These are phyloP conservation scores for Rhineura floridana DNA, from an alignment of 2,113 vertebrate species.

Conservation along the genomic window DNA sequence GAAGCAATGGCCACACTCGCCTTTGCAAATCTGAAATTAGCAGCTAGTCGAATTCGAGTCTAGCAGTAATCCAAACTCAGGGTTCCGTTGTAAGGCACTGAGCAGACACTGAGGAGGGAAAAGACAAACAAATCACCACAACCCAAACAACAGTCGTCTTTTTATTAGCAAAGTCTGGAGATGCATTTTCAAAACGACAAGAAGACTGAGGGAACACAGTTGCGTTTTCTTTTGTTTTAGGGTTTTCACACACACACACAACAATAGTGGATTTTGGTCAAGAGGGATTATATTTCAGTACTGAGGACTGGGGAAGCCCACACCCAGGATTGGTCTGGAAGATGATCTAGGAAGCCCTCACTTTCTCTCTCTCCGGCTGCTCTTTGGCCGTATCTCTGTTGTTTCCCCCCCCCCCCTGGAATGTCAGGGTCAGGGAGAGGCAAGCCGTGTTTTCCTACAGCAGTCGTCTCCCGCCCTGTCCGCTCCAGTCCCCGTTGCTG, in stretches of 20 bases:
- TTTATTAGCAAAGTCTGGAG: not conserved
- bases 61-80: not conserved
- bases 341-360: not conserved
- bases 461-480: not conserved
- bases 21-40: not conserved
- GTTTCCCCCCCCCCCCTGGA: not conserved
- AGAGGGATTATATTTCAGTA: not conserved
- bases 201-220: not conserved
- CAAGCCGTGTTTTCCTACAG: not conserved
- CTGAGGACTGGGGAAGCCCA: not conserved
- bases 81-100: not conserved
- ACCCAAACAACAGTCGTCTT: not conserved
- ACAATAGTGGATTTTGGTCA: not conserved
- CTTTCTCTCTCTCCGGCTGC: not conserved
- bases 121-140: not conserved
- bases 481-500: not conserved
- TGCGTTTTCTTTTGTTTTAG: not conserved
- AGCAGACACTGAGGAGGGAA: not conserved
- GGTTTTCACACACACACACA: not conserved
- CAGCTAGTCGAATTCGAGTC: not conserved
- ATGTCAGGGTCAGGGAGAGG: conserved; percentile 28
- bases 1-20: not conserved
- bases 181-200: not conserved
- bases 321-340: not conserved
- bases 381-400: not conserved